Percentiles rank a stretch among this genome's conserved stretches.
Conservation (phyloP, 1,140 invertebrate genomes). For the Formica selysi region DNA sequence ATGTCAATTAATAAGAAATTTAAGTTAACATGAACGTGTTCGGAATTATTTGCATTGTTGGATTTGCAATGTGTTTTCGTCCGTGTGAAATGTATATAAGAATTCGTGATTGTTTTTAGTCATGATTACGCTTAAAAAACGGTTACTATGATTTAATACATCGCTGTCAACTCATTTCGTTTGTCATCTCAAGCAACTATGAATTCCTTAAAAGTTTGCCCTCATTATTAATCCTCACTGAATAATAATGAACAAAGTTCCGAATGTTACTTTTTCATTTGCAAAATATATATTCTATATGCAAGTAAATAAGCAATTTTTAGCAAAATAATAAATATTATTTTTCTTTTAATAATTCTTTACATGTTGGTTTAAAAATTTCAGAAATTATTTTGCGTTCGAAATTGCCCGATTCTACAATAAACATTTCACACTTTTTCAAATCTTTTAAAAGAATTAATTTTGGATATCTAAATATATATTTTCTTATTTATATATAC, state of each 20-base stretch:
- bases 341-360: conserved; percentile 23
- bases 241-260: neutral
- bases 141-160: neutral
- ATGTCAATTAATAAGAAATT: conserved; percentile 42
- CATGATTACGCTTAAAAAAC: neutral
- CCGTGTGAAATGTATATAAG: neutral
- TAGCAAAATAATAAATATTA: neutral
- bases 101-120: conserved; percentile 6
- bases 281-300: neutral
- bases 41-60: conserved; percentile 12
- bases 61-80: neutral
- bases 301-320: neutral
- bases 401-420: neutral
- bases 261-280: neutral
- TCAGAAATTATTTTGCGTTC: neutral
- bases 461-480: neutral
- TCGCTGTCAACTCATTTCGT: neutral
- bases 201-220: neutral
- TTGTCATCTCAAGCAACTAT: neutral
- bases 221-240: neutral
- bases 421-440: neutral
- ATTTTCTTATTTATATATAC: neutral
- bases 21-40: conserved; percentile 13
- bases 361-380: neutral
- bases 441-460: neutral